A percentile compares a stretch with the other conserved stretches of the same genome.
phyloP scores from a whole-genome alignment of 2,797 vertebrate genomes.

The Pyrocephalus nanus region DNA sequence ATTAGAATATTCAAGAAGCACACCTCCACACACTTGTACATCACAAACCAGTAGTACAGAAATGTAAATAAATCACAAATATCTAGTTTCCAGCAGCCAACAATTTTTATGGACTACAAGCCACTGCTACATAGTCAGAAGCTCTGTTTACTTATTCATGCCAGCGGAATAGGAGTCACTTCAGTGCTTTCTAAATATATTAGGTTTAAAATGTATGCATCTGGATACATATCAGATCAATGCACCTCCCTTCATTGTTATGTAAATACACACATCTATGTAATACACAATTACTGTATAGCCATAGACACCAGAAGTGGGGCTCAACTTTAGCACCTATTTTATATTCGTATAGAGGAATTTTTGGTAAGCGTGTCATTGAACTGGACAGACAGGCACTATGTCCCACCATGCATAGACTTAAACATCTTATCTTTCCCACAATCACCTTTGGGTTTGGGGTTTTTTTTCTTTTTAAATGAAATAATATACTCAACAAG shows the following conservation, averaged over 20 bases:
- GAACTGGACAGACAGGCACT: neutral
- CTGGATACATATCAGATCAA: neutral
- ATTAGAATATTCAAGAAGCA: neutral
- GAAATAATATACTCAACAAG: neutral
- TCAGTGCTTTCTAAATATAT: neutral
- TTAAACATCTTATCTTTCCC: neutral
- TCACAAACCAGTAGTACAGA: neutral
- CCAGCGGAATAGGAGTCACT: neutral
- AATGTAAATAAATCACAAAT: neutral
- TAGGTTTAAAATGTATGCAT: neutral
- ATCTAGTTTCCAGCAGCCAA: neutral
- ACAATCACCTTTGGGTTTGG: too few relatives aligned
- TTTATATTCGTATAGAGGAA: neutral
- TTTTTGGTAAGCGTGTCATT: neutral
- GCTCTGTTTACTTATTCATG: neutral
- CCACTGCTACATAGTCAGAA: neutral
- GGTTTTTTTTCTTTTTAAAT: neutral
- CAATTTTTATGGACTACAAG: neutral
- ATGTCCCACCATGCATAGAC: neutral
- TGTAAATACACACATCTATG: neutral
- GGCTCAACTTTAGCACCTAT: neutral
- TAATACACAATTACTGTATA: neutral
- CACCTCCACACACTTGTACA: neutral
- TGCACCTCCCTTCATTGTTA: neutral
- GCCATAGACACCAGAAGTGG: neutral